Conservation (phyloP, 2,113 vertebrate genomes). For the Protobothrops mucrosquamatus region DNA sequence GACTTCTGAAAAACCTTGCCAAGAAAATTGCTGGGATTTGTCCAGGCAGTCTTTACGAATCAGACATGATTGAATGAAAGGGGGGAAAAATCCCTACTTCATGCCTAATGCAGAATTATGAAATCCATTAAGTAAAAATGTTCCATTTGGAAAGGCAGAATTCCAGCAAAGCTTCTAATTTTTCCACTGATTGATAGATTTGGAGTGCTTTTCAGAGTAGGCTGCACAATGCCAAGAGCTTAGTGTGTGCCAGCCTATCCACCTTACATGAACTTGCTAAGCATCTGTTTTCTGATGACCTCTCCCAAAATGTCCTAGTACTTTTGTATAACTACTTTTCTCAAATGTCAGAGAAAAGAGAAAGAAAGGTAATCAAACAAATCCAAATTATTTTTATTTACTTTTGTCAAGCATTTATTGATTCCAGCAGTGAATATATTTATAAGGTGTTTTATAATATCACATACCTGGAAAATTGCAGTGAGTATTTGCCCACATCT, state of each 20-base stretch:
- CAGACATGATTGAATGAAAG: background rate
- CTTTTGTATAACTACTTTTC: background rate
- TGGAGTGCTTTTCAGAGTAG: conserved; percentile 57
- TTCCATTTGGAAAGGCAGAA: conserved; percentile 66
- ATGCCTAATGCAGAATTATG: conserved; percentile 53
- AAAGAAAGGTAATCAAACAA: background rate
- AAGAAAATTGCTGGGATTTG: background rate
- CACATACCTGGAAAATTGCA: background rate
- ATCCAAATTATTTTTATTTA: conserved; percentile 31
- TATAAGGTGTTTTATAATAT: conserved; percentile 23
- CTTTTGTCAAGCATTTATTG: conserved; percentile 38
- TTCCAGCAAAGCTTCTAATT: conserved; percentile 67
- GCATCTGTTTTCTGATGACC: conserved; percentile 48
- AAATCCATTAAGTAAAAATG: conserved; percentile 64
- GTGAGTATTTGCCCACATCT: conserved; percentile 28
- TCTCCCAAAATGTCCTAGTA: conserved; percentile 36
- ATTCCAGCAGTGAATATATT: conserved; percentile 34
- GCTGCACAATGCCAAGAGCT: conserved; percentile 61
- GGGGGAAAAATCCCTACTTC: background rate
- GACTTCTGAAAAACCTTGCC: background rate
- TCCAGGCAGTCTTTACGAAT: background rate
- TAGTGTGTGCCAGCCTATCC: conserved; percentile 46
- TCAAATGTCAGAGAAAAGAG: conserved; percentile 37
- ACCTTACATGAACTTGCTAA: conserved; percentile 50
- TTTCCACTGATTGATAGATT: conserved; percentile 68